These are phyloP conservation scores for Parnassius smintheus DNA, from an alignment of 2,888 invertebrate genomes.

Conservation along the genomic window DNA sequence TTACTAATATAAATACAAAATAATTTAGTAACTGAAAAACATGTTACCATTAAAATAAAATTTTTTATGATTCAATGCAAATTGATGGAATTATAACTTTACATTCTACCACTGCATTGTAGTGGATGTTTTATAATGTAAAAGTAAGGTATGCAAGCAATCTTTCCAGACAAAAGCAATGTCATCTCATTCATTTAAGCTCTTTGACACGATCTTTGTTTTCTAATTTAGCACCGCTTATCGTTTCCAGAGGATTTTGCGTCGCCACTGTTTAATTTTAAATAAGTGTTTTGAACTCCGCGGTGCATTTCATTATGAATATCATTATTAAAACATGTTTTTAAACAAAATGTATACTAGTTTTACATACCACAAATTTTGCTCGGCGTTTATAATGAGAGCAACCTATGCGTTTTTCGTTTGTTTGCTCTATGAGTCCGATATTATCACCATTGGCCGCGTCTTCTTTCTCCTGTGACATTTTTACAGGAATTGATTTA, in stretches of 20 bases:
- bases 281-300: conserved; percentile 46
- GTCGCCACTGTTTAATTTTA: conserved; percentile 58
- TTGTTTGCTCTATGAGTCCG: conserved; percentile 42
- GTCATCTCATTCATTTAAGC: conserved; percentile 32
- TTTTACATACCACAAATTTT: conserved; percentile 89
- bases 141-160: no score
- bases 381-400: conserved; percentile 92
- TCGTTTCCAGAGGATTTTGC: conserved; percentile 43
- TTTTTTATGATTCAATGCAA: no score
- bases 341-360: conserved; percentile 17
- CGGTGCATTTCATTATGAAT: conserved; percentile 6
- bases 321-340: conserved; percentile 22
- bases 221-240: conserved; percentile 44
- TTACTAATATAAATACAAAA: no score
- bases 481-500: conserved; percentile 39
- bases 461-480: conserved; percentile 58
- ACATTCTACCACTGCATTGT: no score
- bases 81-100: no score
- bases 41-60: no score
- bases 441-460: conserved; percentile 44
- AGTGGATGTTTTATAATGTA: no score
- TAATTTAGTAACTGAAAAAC: no score
- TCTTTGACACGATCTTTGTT: conserved; percentile 64
- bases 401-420: conserved; percentile 84
- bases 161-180: no score